Base-by-base conservation (phyloP, 2,113 vertebrate genomes). In the Otus sunia region DNA sequence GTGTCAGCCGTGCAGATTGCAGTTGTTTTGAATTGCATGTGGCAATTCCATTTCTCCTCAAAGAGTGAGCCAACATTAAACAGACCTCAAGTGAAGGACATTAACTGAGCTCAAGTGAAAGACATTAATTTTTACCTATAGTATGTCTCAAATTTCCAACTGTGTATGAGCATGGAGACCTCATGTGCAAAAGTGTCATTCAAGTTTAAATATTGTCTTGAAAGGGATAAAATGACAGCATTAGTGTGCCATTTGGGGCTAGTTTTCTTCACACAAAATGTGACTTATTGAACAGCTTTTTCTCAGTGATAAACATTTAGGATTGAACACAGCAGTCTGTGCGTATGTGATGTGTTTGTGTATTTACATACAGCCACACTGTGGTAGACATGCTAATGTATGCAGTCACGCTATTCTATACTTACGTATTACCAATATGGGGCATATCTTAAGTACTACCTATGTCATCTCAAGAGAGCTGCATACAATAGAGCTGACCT, bases 211-310 rank as follows among this genome's bases (percentile, higher is more conserved):
- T 83, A 26, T 14, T 49, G 69, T 75, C 73, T 88, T 16, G 1
- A 63, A 82, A 71, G 50, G 53, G 66, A 79, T 91, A 72, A 89
- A 94, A 56, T 87, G 10, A 69, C 92, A 78, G 55, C 58, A 90
- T 86, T 93, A 32, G 63, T 83, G 13, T 93, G 71, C 53, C 78
- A 32, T 67, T 94, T 74, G 45, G 39, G 77, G 71, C 27, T 76
- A 52, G 67, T 88, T 97, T 93, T 80, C 89, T 90, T 91, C 62
- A 41, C 63, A 67, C n/a, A 66, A 62, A 92, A 73, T 75, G 37
- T 87, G 60, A 66, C 49, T n/a, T 68, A 88, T 49, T 39, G 76
- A 89, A 58, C 86, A 91, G 66, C 55, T 92, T 95, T 91, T 83
- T 47, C 62, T 82, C 58, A 22, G 30, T 55, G 88, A 30, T 16